Conservation (phyloP, 2,888 invertebrate genomes). For the Apamea sordens region DNA sequence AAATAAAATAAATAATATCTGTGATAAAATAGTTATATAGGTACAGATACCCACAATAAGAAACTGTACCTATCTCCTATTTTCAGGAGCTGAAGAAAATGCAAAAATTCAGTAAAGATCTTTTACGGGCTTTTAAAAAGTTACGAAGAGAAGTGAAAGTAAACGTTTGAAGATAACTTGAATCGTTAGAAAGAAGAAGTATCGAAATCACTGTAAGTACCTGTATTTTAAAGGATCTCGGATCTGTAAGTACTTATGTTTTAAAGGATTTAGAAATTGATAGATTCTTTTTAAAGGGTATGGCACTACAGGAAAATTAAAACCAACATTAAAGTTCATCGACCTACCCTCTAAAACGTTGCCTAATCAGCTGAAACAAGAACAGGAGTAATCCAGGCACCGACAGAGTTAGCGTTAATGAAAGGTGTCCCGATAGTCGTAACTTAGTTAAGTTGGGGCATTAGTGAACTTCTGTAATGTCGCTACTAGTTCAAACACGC, state of each 20-base stretch:
- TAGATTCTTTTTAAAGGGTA: background rate
- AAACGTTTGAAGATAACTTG: background rate
- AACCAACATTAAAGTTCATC: background rate
- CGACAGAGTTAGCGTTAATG: constrained; percentile 51
- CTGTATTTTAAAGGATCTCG: background rate
- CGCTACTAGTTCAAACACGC: constrained; percentile 42
- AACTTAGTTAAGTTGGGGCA: constrained; percentile 57
- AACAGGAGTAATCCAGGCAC: constrained; percentile 33
- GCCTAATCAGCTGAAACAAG: constrained; percentile 32
- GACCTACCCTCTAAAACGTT: background rate
- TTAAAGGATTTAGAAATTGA: background rate
- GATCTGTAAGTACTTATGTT: background rate
- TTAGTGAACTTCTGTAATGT: constrained; percentile 64
- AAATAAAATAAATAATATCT: background rate
- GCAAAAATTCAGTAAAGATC: too few relatives aligned
- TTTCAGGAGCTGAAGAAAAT: background rate
- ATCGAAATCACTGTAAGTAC: background rate
- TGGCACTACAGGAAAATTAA: background rate
- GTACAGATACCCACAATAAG: background rate
- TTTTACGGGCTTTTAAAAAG: background rate
- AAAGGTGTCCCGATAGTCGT: constrained; percentile 61
- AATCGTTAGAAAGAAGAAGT: background rate
- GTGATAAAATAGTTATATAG: background rate
- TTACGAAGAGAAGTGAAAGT: background rate
- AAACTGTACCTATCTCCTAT: too few relatives aligned